Evolutionary conservation across 2,888 invertebrate species (phyloP).

Genomic region (Aporophyla lueneburgensis): DNA sequence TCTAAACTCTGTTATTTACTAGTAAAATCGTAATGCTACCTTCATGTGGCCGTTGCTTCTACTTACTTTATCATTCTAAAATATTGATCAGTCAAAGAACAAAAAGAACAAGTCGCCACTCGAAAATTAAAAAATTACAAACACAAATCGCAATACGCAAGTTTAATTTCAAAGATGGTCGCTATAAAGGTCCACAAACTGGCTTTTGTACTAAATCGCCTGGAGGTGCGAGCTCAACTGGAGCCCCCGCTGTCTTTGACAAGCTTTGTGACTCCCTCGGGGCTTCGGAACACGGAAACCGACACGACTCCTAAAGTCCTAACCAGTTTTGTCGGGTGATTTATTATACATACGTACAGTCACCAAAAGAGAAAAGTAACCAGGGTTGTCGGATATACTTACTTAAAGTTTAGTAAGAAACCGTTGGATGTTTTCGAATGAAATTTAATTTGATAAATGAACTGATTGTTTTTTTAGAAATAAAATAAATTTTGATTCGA

Average conservation of each 20-base stretch:
- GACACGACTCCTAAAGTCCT: constrained; percentile 31
- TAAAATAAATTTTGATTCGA: no score
- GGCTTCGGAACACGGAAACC: constrained; percentile 51
- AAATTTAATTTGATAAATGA: no score
- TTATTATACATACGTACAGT: constrained; percentile 20
- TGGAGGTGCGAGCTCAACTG: constrained; percentile 35
- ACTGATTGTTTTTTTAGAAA: no score
- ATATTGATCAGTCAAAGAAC: no score
- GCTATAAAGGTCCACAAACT: constrained; percentile 34
- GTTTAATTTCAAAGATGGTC: constrained; percentile 25
- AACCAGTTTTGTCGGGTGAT: constrained; percentile 45
- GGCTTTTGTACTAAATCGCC: constrained; percentile 49
- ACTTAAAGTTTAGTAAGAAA: no score
- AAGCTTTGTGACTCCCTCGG: constrained; percentile 49
- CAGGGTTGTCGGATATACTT: no score
- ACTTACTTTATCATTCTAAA: no score
- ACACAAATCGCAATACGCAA: constrained; percentile 6
- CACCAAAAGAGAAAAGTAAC: no score
- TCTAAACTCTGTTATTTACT: no score
- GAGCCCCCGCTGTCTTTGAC: constrained; percentile 58
- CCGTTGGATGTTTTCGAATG: no score
- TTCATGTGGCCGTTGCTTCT: no score
- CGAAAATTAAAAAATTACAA: not conserved
- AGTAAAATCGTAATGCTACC: no score
- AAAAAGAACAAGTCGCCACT: not conserved